Evolutionary conservation across 2,888 invertebrate species (phyloP).

Genomic region (Lottia scabra): DNA sequence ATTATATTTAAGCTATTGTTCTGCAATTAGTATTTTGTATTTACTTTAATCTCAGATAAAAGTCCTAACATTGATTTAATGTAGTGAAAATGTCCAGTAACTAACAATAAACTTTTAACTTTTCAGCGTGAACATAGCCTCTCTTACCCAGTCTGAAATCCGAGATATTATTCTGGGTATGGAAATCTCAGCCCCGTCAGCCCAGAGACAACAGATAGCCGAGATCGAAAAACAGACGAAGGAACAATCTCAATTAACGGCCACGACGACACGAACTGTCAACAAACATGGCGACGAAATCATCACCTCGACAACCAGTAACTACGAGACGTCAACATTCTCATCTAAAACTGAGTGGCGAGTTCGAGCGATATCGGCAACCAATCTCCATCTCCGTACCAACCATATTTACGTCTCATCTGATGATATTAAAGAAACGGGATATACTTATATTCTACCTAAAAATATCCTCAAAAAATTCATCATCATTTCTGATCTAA

Average conservation of each 20-base stretch:
- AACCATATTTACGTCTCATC: conserved; percentile 99
- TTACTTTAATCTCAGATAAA: no score
- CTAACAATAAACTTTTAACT: no score
- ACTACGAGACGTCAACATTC: conserved; percentile 97
- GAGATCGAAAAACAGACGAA: conserved; percentile 99
- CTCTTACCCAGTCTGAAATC: conserved; percentile 98
- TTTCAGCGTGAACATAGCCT: conserved; percentile 93
- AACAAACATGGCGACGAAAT: conserved; percentile 99
- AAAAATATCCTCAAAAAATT: conserved; percentile 99
- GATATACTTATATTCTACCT: conserved; percentile 85
- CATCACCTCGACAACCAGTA: conserved; percentile 97
- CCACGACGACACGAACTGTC: conserved; percentile 97
- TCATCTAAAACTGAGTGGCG: conserved; percentile 99
- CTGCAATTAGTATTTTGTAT: no score
- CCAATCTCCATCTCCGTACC: conserved; percentile 94
- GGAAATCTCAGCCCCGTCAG: conserved; percentile 99
- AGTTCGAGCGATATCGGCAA: conserved; percentile 95
- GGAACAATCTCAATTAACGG: conserved; percentile 95
- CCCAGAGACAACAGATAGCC: conserved; percentile 98
- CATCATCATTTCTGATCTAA: conserved; percentile 96
- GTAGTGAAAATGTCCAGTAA: no score
- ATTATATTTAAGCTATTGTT: no score
- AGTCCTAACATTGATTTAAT: no score
- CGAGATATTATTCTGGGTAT: conserved; percentile 99
- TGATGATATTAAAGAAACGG: conserved; percentile 99